phyloP scores from a whole-genome alignment of 1,140 invertebrate species.

The Stegodyphus dumicola region DNA sequence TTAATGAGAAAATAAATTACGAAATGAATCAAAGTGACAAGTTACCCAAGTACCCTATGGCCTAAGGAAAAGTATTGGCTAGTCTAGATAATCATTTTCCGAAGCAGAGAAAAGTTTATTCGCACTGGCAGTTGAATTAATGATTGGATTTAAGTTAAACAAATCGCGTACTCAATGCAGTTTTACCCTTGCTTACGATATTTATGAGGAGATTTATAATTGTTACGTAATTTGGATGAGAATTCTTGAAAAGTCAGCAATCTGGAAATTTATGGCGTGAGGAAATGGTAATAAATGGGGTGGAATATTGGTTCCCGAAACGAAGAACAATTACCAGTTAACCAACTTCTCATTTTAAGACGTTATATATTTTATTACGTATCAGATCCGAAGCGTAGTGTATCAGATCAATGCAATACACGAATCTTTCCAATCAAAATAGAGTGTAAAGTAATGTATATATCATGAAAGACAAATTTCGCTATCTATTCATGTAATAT shows the following conservation, averaged over 20 bases:
- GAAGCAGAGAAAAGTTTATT: conserved; percentile 59
- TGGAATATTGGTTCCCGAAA: conserved; percentile 1
- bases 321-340: conserved; percentile 30
- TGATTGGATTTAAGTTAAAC: conserved; percentile 57
- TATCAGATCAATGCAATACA: too few relatives aligned
- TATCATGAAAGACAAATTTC: too few relatives aligned
- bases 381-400: too few relatives aligned
- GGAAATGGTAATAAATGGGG: conserved; percentile 29
- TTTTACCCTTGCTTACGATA: conserved; percentile 35
- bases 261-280: conserved; percentile 40
- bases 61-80: conserved; percentile 52
- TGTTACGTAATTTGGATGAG: conserved; percentile 51
- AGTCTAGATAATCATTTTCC: conserved; percentile 47
- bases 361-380: too few relatives aligned
- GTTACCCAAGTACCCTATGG: conserved; percentile 46
- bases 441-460: too few relatives aligned
- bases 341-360: too few relatives aligned
- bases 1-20: conserved; percentile 61
- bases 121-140: conserved; percentile 49
- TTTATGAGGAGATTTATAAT: conserved; percentile 56
- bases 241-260: conserved; percentile 52
- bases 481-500: too few relatives aligned
- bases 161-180: conserved; percentile 44
- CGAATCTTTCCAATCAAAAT: too few relatives aligned
- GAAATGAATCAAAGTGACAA: conserved; percentile 60